phyloP scores from a whole-genome alignment of 2,888 invertebrate genomes.

The Heliconius charithonia region DNA sequence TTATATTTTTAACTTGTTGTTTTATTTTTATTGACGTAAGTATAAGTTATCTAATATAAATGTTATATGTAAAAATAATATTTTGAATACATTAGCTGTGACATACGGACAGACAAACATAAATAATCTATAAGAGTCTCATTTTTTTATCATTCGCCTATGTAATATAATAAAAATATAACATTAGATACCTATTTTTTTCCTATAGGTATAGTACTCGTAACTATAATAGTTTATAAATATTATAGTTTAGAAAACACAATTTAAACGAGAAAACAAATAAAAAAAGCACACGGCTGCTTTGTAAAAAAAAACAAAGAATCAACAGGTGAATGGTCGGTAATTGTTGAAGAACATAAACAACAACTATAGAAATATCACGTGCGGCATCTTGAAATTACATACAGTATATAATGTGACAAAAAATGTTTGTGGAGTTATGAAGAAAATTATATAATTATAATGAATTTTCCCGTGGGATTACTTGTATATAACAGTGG shows the following conservation, averaged over 20 bases:
- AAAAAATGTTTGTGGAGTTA: neutral
- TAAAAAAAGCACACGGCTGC: neutral
- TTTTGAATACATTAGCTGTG: no score
- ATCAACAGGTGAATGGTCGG: conserved; percentile 30
- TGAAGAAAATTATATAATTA: neutral
- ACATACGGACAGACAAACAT: neutral
- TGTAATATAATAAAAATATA: neutral
- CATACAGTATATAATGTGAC: neutral
- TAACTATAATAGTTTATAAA: neutral
- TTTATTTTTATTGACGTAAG: no score
- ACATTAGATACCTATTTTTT: neutral
- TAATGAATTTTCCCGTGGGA: conserved; percentile 13
- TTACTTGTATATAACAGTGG: neutral
- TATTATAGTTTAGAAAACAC: conserved; percentile 10
- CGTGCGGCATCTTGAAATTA: conserved; percentile 11
- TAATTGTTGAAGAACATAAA: conserved; percentile 25
- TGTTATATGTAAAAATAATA: no score
- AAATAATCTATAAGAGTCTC: neutral
- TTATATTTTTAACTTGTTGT: no score
- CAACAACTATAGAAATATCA: conserved; percentile 18
- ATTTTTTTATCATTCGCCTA: neutral
- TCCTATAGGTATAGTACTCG: no score
- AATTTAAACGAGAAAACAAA: neutral
- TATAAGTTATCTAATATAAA: no score
- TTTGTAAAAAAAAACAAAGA: conserved; percentile 27